Percentiles rank a stretch among this genome's conserved stretches.
phyloP scores from a whole-genome alignment of 1,140 invertebrate species.

The Temnothorax curvispinosus region DNA sequence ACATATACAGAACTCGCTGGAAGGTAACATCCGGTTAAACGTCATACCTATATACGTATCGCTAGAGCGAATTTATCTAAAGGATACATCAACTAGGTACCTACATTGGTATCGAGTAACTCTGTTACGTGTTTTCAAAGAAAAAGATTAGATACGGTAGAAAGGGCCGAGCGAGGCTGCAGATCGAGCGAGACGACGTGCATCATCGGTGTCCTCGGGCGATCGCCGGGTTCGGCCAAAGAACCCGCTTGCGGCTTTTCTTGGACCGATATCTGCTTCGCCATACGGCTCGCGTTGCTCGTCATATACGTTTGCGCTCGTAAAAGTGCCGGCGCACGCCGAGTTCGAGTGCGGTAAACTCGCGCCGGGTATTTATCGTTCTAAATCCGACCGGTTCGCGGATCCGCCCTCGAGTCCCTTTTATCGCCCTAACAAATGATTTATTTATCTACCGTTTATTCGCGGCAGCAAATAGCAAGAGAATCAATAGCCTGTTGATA shows the following conservation, averaged over 20 bases:
- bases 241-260: constrained; percentile 3
- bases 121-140: not conserved
- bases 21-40: too few species aligned
- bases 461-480: not conserved
- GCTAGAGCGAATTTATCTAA: not conserved
- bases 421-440: not conserved
- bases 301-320: not conserved
- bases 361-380: constrained; percentile 22
- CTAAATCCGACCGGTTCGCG: constrained; percentile 15
- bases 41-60: too few species aligned
- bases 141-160: not conserved
- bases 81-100: not conserved
- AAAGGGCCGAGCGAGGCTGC: not conserved
- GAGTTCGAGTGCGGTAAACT: not conserved
- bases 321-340: constrained; percentile 1
- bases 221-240: constrained; percentile 26
- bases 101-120: not conserved
- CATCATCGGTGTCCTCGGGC: not conserved
- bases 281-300: not conserved
- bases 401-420: not conserved
- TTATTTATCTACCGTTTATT: constrained; percentile 5
- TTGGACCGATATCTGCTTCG: constrained; percentile 34
- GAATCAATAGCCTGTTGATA: not conserved
- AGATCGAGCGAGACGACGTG: not conserved
- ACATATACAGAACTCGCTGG: too few species aligned